A percentile compares a stretch with the other conserved stretches of the same genome.
Evolutionary conservation across 2,113 vertebrate genomes (phyloP).

Genomic region (Scatophagus argus): DNA sequence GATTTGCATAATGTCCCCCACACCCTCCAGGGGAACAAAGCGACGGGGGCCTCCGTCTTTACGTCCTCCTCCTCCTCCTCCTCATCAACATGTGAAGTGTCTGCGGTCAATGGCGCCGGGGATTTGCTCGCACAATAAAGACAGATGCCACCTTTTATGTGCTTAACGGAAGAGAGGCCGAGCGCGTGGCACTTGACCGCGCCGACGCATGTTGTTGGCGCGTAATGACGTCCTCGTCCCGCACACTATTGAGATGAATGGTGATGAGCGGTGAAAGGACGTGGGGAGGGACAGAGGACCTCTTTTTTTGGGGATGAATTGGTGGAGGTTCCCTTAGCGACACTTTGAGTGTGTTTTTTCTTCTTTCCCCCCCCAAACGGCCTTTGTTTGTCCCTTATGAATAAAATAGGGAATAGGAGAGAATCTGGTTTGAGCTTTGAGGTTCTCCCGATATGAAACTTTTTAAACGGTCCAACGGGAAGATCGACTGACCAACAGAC

Average conservation of each 20-base stretch:
- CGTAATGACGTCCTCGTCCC: constrained; percentile 47
- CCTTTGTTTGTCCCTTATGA: constrained; percentile 41
- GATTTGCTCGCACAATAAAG: constrained; percentile 71
- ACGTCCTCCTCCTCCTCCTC: constrained; percentile 59
- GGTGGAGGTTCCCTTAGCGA: constrained; percentile 14
- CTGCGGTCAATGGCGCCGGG: constrained; percentile 60
- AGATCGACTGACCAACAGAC: not conserved
- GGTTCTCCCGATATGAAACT: not conserved
- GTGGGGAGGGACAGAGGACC: constrained; percentile 8
- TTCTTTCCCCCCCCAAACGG: constrained; percentile 6
- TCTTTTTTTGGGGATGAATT: not conserved
- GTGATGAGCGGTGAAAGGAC: constrained; percentile 15
- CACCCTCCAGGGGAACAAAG: constrained; percentile 48
- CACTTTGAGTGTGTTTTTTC: constrained; percentile 11
- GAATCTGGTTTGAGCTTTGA: constrained; percentile 5
- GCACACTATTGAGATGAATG: constrained; percentile 42
- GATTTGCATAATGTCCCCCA: constrained; percentile 76
- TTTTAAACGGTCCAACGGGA: not conserved
- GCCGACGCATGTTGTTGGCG: constrained; percentile 32
- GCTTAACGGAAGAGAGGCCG: constrained; percentile 74
- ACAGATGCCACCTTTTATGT: constrained; percentile 80
- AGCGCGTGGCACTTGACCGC: constrained; percentile 73
- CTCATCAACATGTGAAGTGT: constrained; percentile 76
- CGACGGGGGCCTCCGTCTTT: constrained; percentile 29
- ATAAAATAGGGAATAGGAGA: constrained; percentile 9